phyloP scores from a whole-genome alignment of 2,888 invertebrate genomes.

The Embidobia sp. region DNA sequence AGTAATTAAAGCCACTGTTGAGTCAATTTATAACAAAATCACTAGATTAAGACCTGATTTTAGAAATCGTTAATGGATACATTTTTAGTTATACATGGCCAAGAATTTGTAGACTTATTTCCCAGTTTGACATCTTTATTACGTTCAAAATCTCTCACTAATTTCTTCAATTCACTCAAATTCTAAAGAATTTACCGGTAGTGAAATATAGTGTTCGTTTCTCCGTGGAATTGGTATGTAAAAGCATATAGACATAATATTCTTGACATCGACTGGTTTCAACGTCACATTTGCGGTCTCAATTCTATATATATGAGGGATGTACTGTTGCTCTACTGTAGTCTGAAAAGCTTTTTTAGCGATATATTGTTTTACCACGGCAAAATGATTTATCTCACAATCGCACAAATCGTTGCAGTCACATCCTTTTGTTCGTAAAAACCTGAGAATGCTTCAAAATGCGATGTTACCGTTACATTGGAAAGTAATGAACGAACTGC shows the following conservation, averaged over 20 bases:
- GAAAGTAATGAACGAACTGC: slow-evolving; percentile 38
- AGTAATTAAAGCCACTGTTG: too few species aligned
- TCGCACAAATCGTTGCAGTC: slow-evolving; percentile 17
- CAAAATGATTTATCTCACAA: slow-evolving; percentile 11
- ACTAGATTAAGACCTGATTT: too few species aligned
- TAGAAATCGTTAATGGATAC: too few species aligned
- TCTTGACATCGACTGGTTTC: neutral
- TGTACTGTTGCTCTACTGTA: neutral
- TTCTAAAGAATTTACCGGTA: slow-evolving; percentile 11
- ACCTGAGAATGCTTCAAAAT: slow-evolving; percentile 31
- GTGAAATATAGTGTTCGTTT: neutral
- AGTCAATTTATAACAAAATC: too few species aligned
- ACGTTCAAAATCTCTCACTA: too few species aligned
- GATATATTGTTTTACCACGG: slow-evolving; percentile 1
- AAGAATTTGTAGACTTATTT: too few species aligned
- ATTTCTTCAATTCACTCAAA: too few species aligned
- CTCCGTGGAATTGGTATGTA: neutral
- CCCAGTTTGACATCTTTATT: too few species aligned
- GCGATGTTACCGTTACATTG: neutral
- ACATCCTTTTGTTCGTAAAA: slow-evolving; percentile 34
- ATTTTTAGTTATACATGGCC: too few species aligned
- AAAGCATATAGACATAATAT: neutral
- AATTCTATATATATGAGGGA: slow-evolving; percentile 1
- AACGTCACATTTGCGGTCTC: neutral
- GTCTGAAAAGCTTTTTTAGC: neutral